phyloP scores from a whole-genome alignment of 2,888 invertebrate genomes.

The Volucella inflata region DNA sequence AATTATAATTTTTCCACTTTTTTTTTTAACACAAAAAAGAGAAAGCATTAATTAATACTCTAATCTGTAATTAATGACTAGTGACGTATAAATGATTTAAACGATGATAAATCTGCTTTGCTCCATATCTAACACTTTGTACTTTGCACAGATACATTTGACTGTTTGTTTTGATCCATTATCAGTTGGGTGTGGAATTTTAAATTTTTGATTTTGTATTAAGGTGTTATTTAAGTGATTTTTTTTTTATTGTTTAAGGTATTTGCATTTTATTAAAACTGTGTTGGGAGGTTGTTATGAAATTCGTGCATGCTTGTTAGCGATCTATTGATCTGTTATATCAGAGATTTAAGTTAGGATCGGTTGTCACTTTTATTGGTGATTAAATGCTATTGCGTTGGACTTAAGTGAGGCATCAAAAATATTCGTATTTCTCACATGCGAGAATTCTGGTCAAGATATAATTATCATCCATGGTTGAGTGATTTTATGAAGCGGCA shows the following conservation, averaged over 20 bases:
- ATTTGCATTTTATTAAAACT: slow-evolving; percentile 29
- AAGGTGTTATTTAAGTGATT: not conserved
- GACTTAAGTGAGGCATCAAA: not conserved
- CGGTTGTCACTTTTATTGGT: not conserved
- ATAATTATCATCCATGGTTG: slow-evolving; percentile 42
- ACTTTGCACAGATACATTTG: not conserved
- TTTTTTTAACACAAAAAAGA: slow-evolving; percentile 4
- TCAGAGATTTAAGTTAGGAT: not conserved
- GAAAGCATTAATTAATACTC: slow-evolving; percentile 59
- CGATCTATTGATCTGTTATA: slow-evolving; percentile 9
- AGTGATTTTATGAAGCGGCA: slow-evolving; percentile 32
- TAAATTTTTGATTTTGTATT: not conserved
- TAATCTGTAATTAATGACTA: slow-evolving; percentile 28
- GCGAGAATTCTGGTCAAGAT: slow-evolving; percentile 19
- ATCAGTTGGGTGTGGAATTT: slow-evolving; percentile 56
- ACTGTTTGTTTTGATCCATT: slow-evolving; percentile 36
- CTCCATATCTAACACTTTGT: slow-evolving; percentile 6
- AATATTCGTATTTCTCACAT: not conserved
- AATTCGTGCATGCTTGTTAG: slow-evolving; percentile 11
- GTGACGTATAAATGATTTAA: not conserved
- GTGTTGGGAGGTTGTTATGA: slow-evolving; percentile 17
- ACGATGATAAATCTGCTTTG: not conserved
- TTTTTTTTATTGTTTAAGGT: slow-evolving; percentile 2
- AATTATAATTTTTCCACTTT: slow-evolving; percentile 7
- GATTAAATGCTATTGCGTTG: not conserved